Base-by-base conservation (phyloP, 2,888 invertebrate genomes). In the Stenodema calcarata region DNA sequence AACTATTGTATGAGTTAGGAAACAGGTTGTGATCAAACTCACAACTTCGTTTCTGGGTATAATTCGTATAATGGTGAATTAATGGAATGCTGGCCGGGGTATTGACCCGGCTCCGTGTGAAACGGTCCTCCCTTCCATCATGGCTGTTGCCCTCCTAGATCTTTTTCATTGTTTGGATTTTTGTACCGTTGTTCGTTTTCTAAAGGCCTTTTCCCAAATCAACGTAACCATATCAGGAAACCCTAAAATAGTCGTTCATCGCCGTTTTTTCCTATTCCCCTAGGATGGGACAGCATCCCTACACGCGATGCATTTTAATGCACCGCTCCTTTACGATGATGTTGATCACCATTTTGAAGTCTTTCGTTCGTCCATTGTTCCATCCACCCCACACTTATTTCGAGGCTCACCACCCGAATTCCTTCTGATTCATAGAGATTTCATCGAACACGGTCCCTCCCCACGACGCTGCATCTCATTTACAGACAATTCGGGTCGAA, bases 91-190 rank as follows among this genome's bases (percentile, higher is more conserved):
- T 62, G 73, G 35, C 16, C 41, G 73, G 73, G 73, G 73, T 73
- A 73, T 73, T 73, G 73, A 73, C 73, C 73, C 62, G 62, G 62
- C 62, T 62, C 62, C 16, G 73, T 35, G 73, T 35, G 73, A 41
- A 73, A 73, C 73, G 73, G 73, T 73, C 41, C 73, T 41, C 73
- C 73, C 73, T 73, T 73, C 73, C 73, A 73, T 73, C 73, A 73
- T 73, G 73, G 73, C 62, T 62, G 62, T 70, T 73, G 73, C 73
- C 73, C 73, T 73, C 41, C 73, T 41, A 41, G 41, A 41, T 35
- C 30, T 35, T 73, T 73, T 73, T 41, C 73, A 73, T 73, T 73
- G 73, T 73, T 73, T 9, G 73, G 23, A 16, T 3, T 35, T 73
- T 73, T 73, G 35, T 73, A 30, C 73, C 73, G 73, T 73, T 73